Evolutionary conservation across 2,888 invertebrate species (phyloP), one percentile per base, ranked within the genome.

Genomic region (Lasioglossum marginatum): DNA sequence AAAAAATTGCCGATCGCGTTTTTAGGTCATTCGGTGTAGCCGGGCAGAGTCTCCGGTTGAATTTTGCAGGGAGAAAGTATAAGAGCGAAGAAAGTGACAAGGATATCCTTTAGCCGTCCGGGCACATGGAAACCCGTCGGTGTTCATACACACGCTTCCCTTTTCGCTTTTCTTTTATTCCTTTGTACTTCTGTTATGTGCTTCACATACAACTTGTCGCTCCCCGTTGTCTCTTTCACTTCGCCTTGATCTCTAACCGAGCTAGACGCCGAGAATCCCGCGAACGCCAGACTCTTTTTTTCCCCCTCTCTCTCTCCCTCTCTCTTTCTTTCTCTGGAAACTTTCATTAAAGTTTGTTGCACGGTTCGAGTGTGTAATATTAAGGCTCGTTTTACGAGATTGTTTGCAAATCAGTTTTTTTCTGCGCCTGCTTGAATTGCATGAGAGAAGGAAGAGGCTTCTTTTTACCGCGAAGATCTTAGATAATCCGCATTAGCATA

Each of bases 141-240:
- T 57, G 66, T 75, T 80, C 66, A 74, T 80, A 43, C 52, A 70
- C 77, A 63, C 75, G 57, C 63, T 66, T 45, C 76, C 74, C 37
- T 77, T 81, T 68, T 75, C 74, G 34, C 43, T n/a, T 4, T 14
- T 63, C 81, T 78, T 79, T 80, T 73, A 63, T 77, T 68, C 79
- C 63, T 78, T 88, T 77, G 48, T 48, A 48, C 19, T 77, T 81
- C 45, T 45, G 52, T 76, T 81, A 60, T 80, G 70, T 77, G 85
- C 85, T 77, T 74, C 75, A 77, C 73, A 81, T 85, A 82, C 82
- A 77, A 82, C 66, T 82, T 72, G 77, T 43, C 84, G 73, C 40
- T 16, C 60, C 52, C 72, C 83, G 86, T 84, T 85, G 81, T 86
- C 81, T 86, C 86, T 86, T 81, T 86, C 81, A 85, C 85, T 86